Percentiles rank a stretch among this genome's conserved stretches.
Conservation (phyloP, 1,140 invertebrate species). For the Trypoxylus dichotomus region DNA sequence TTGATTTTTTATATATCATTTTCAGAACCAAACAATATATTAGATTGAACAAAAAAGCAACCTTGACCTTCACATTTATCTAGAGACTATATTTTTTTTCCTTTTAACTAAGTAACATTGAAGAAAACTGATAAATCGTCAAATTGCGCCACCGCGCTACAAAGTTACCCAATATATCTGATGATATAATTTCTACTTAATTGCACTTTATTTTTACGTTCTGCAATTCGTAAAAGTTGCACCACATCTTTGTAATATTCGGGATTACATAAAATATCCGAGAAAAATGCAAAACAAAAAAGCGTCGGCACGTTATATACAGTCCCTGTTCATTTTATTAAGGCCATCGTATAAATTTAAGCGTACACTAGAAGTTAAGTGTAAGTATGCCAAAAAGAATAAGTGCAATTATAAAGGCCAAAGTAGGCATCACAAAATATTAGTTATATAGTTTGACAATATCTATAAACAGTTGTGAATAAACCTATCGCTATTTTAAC, state of each 20-base stretch:
- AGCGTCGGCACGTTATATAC: background rate
- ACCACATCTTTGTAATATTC: background rate
- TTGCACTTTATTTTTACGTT: background rate
- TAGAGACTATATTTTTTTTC: background rate
- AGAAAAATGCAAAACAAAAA: background rate
- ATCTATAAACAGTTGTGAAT: too few relatives aligned
- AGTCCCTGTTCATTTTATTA: too few relatives aligned
- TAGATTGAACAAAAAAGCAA: background rate
- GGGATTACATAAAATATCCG: background rate
- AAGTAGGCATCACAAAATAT: too few relatives aligned
- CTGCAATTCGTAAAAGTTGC: background rate
- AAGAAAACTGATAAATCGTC: background rate
- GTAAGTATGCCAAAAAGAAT: too few relatives aligned
- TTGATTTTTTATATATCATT: background rate
- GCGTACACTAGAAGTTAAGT: too few relatives aligned
- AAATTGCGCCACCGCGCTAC: background rate
- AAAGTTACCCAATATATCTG: background rate
- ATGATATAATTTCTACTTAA: background rate
- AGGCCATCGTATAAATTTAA: too few relatives aligned
- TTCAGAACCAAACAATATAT: background rate
- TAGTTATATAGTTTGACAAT: too few relatives aligned
- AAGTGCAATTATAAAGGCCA: too few relatives aligned
- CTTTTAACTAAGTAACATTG: background rate
- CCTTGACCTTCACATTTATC: conserved; percentile 20
- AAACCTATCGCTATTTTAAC: too few relatives aligned